A percentile compares a stretch with the other conserved stretches of the same genome.
These are phyloP conservation scores for Drosophila seguyi DNA, from an alignment of 1,140 invertebrate species.

Conservation along the genomic window DNA sequence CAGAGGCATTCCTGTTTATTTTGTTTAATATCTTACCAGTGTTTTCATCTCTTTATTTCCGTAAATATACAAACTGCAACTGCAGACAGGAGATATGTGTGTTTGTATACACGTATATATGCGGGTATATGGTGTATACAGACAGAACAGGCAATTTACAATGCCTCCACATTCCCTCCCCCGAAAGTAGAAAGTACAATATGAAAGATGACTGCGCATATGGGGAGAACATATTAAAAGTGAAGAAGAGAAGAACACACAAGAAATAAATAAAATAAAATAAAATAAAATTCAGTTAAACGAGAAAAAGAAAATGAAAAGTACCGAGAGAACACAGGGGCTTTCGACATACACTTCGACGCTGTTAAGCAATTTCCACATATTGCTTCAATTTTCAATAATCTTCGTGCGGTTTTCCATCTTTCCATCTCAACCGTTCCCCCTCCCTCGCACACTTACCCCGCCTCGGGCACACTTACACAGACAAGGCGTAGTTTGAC, in stretches of 20 bases:
- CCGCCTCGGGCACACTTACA: slow-evolving; percentile 24
- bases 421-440: slow-evolving; percentile 6
- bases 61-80: slow-evolving; percentile 48
- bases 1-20: slow-evolving; percentile 24
- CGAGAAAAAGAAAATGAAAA: slow-evolving; percentile 13
- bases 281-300: slow-evolving; percentile 20
- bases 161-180: not conserved
- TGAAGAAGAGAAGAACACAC: slow-evolving; percentile 3
- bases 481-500: slow-evolving; percentile 65
- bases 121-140: not conserved
- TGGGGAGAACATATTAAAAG: slow-evolving; percentile 30
- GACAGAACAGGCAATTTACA: slow-evolving; percentile 14
- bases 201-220: slow-evolving; percentile 53
- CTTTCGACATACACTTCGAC: slow-evolving; percentile 55
- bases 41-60: slow-evolving; percentile 41
- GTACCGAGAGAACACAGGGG: slow-evolving; percentile 7
- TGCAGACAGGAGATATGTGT: slow-evolving; percentile 18
- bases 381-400: slow-evolving; percentile 75
- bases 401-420: slow-evolving; percentile 61
- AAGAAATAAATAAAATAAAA: slow-evolving; percentile 33
- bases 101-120: not conserved
- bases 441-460: not conserved
- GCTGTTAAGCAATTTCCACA: slow-evolving; percentile 68
- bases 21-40: slow-evolving; percentile 16
- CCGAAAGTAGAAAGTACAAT: slow-evolving; percentile 32